phyloP scores from a whole-genome alignment of 2,888 invertebrate genomes.

The Xestia xanthographa region DNA sequence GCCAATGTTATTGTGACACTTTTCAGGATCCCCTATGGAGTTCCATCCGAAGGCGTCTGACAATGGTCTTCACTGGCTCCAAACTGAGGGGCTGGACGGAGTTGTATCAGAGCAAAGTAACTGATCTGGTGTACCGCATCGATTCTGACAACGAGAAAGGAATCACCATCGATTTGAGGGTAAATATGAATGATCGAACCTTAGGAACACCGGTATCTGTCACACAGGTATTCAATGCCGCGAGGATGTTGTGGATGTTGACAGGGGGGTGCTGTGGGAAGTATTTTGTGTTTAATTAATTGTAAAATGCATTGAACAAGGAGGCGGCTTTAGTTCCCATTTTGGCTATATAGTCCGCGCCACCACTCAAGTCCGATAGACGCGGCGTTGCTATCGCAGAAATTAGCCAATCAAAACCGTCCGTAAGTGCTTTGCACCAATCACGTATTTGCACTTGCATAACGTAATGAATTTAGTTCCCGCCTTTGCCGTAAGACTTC shows the following conservation, averaged over 20 bases:
- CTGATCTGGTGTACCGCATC: conserved; percentile 71
- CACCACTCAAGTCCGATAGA: too few species aligned
- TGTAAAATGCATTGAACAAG: too few species aligned
- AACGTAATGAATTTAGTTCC: too few species aligned
- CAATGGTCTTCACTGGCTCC: conserved; percentile 73
- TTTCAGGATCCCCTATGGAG: conserved; percentile 76
- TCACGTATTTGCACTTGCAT: too few species aligned
- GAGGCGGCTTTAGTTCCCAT: too few species aligned
- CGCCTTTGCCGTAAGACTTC: too few species aligned
- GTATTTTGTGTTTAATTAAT: too few species aligned
- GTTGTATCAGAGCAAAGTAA: conserved; percentile 64
- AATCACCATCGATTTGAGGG: conserved; percentile 65
- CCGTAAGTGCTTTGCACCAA: too few species aligned
- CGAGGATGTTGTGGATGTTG: background rate
- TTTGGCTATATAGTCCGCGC: too few species aligned
- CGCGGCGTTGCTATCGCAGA: too few species aligned
- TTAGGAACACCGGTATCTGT: background rate
- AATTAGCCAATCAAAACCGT: too few species aligned
- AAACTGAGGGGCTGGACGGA: conserved; percentile 71
- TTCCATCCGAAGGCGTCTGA: conserved; percentile 70
- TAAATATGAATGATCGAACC: conserved; percentile 34
- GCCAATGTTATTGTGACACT: background rate
- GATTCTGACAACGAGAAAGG: conserved; percentile 59
- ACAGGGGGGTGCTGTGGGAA: background rate
- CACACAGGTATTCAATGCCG: background rate